Percentiles rank a stretch among this genome's conserved stretches.
Evolutionary conservation across 2,888 invertebrate species (phyloP).

Genomic region (Uloborus plumipes): DNA sequence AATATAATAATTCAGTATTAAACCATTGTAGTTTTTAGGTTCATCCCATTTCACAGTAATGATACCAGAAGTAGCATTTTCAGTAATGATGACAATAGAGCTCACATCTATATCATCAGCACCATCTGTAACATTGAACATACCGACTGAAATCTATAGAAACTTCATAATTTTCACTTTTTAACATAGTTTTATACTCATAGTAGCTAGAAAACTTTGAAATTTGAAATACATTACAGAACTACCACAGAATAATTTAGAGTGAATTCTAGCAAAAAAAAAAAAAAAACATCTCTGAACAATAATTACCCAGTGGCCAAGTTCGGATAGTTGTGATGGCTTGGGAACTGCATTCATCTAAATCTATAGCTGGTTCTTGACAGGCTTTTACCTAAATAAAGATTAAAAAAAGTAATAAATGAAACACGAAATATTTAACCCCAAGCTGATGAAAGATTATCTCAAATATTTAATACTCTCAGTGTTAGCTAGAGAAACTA

Average conservation of each 20-base stretch:
- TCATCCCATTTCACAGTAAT: slow-evolving; percentile 84
- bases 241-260: no score
- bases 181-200: no score
- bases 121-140: slow-evolving; percentile 74
- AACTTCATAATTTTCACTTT: no score
- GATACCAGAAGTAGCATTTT: slow-evolving; percentile 71
- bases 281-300: no score
- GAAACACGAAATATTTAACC: no score
- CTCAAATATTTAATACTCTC: no score
- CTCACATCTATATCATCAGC: slow-evolving; percentile 79
- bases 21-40: slow-evolving; percentile 88
- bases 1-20: slow-evolving; percentile 87
- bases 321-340: slow-evolving; percentile 71
- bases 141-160: not conserved
- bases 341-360: slow-evolving; percentile 70
- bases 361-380: slow-evolving; percentile 36
- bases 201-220: no score
- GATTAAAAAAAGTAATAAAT: not conserved
- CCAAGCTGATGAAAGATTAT: no score
- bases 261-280: no score
- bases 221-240: no score
- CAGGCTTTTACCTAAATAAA: slow-evolving; percentile 62
- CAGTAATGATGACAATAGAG: slow-evolving; percentile 71
- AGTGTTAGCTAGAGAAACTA: no score
- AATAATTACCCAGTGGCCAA: slow-evolving; percentile 70